Evolutionary conservation across 1,140 invertebrate genomes (phyloP).

Genomic region (Drosophila obscura): DNA sequence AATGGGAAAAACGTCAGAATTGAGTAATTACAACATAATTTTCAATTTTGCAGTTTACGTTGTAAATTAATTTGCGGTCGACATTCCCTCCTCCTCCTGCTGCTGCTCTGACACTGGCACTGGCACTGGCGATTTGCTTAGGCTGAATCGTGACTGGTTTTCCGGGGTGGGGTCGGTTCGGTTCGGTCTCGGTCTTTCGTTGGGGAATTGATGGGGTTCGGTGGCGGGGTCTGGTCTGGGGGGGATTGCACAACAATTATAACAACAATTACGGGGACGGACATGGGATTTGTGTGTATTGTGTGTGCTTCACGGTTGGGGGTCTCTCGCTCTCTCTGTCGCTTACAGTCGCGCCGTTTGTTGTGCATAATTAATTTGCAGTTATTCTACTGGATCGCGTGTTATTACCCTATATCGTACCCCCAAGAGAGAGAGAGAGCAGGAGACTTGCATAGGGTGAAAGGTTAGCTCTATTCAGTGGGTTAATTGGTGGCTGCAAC

Average conservation of each 20-base stretch:
- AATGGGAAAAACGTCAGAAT: conserved; percentile 82
- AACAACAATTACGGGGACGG: conserved; percentile 74
- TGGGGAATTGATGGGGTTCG: not conserved
- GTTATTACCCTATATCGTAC: conserved; percentile 30
- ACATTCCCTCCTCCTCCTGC: conserved; percentile 42
- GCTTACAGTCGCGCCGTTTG: conserved; percentile 53
- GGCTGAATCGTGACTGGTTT: conserved; percentile 36
- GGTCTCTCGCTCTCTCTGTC: conserved; percentile 3
- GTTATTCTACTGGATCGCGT: conserved; percentile 55
- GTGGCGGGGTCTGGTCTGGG: not conserved
- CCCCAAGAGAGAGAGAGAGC: not conserved
- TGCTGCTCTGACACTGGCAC: conserved; percentile 4
- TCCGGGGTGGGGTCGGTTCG: conserved; percentile 19
- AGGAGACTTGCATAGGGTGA: not conserved
- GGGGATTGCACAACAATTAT: conserved; percentile 66
- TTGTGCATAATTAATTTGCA: conserved; percentile 81
- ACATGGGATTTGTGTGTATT: conserved; percentile 24
- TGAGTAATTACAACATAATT: conserved; percentile 83
- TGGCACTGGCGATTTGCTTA: conserved; percentile 5
- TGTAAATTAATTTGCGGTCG: conserved; percentile 83
- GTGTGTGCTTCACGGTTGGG: not conserved
- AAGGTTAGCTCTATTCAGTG: not conserved
- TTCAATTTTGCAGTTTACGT: conserved; percentile 83
- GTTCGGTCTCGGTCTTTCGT: conserved; percentile 5
- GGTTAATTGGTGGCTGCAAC: no score